Evolutionary conservation across 1,140 invertebrate genomes (phyloP), one percentile per base, ranked within the genome.

Genomic region (Xylocopa sonorina): DNA sequence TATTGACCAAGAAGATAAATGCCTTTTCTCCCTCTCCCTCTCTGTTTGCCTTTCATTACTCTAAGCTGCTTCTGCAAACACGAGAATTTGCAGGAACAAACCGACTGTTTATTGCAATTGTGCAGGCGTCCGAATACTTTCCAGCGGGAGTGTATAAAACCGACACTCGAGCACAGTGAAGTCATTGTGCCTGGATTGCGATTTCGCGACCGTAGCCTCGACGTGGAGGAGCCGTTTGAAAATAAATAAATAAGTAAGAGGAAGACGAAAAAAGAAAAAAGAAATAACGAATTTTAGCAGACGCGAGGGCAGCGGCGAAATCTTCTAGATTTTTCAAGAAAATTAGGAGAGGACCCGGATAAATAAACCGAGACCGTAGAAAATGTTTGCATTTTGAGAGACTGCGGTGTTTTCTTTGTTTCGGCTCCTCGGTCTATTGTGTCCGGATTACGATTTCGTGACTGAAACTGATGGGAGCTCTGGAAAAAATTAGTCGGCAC

Each of bases 201-300:
- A 71, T 71, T 71, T 71, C 67, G 67, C 51, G 75, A 50, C 57
- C 4, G 18, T n/a, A 32, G 57, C 43, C 14, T 16, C 27, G 46
- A 24, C 41, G 10, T 68, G 4, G 43, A n/a, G 10, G 1, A 29
- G 55, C 14, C 0, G n/a, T n/a, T 34, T 9, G 27, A n/a, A 29
- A 69, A 78, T 32, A 27, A 71, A 78, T 58, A 57, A 53, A 32
- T n/a, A n/a, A n/a, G n/a, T n/a, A n/a, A n/a, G n/a, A n/a, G n/a
- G n/a, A n/a, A n/a, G n/a, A n/a, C n/a, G n/a, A n/a, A n/a, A n/a
- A n/a, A n/a, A n/a, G n/a, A n/a, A n/a, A n/a, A n/a, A n/a, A n/a
- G n/a, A n/a, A n/a, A n/a, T n/a, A n/a, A n/a, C n/a, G n/a, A n/a
- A n/a, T n/a, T n/a, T n/a, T n/a, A n/a, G n/a, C n/a, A n/a, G n/a